phyloP scores from a whole-genome alignment of 1,140 invertebrate genomes.

The Anastatus disparis region DNA sequence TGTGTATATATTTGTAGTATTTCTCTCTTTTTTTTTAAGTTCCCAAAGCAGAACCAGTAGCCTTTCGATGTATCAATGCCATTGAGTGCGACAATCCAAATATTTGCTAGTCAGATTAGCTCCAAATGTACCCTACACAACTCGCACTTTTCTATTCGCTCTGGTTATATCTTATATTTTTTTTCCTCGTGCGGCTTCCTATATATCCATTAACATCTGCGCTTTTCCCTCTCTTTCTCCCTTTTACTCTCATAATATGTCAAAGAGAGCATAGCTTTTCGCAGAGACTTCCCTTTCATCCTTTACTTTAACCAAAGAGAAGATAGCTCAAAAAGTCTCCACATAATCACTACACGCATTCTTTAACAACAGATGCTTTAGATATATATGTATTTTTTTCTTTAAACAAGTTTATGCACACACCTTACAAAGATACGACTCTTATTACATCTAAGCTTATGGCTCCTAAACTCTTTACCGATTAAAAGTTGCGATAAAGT shows the following conservation, averaged over 20 bases:
- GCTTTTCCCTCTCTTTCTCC: not conserved
- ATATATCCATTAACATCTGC: conserved; percentile 14
- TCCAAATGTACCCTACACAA: conserved; percentile 42
- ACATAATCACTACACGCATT: not conserved
- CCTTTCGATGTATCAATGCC: conserved; percentile 62
- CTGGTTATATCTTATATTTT: not conserved
- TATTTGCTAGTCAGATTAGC: conserved; percentile 66
- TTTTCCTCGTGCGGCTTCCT: not conserved
- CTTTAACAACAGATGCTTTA: conserved; percentile 11
- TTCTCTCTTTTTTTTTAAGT: conserved; percentile 32
- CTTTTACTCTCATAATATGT: not conserved
- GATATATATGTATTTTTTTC: not conserved
- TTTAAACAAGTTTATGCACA: not conserved
- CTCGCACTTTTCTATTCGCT: conserved; percentile 1
- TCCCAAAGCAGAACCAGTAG: conserved; percentile 14
- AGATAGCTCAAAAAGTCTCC: too few species aligned
- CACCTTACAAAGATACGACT: conserved; percentile 34
- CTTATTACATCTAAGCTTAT: too few species aligned
- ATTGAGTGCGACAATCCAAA: conserved; percentile 65
- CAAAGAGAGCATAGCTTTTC: not conserved
- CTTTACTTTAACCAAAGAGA: too few species aligned
- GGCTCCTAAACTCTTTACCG: conserved; percentile 58
- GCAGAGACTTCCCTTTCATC: not conserved
- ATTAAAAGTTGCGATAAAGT: conserved; percentile 45
- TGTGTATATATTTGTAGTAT: not conserved